phyloP scores from a whole-genome alignment of 2,888 invertebrate genomes.

The Pseudolycoriella hygida region DNA sequence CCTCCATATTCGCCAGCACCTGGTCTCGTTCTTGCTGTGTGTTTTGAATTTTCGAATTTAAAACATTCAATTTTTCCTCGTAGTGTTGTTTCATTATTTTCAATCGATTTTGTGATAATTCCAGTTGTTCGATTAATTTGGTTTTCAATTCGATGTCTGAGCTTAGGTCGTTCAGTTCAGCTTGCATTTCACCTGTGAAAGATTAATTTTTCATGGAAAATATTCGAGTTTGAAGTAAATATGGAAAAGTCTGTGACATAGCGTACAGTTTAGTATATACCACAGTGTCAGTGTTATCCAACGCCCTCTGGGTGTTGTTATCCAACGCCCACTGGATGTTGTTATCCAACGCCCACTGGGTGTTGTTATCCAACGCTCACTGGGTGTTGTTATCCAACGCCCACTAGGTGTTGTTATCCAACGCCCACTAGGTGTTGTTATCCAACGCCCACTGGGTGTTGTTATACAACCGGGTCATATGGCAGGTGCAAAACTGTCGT shows the following conservation, averaged over 20 bases:
- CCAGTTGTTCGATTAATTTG: slow-evolving; percentile 83
- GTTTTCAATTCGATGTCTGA: slow-evolving; percentile 91
- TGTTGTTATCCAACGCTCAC: too few relatives aligned
- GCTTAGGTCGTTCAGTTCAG: slow-evolving; percentile 74
- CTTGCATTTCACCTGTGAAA: slow-evolving; percentile 41
- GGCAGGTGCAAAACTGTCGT: too few relatives aligned
- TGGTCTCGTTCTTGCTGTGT: slow-evolving; percentile 86
- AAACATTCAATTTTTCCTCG: slow-evolving; percentile 72
- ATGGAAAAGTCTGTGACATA: neutral
- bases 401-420: too few relatives aligned
- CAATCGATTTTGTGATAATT: slow-evolving; percentile 70
- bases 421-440: too few relatives aligned
- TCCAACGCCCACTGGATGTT: too few relatives aligned
- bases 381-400: too few relatives aligned
- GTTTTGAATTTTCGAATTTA: slow-evolving; percentile 68
- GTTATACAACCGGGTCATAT: too few relatives aligned
- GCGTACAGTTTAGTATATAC: too few relatives aligned
- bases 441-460: too few relatives aligned
- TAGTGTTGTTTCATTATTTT: slow-evolving; percentile 77
- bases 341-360: too few relatives aligned
- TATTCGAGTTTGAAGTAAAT: neutral
- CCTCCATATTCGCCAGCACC: slow-evolving; percentile 41
- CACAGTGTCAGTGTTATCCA: too few relatives aligned
- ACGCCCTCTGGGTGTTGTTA: too few relatives aligned
- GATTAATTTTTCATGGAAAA: slow-evolving; percentile 4